Conservation (phyloP, 2,888 invertebrate genomes). For the Caradrina clavipalpis region DNA sequence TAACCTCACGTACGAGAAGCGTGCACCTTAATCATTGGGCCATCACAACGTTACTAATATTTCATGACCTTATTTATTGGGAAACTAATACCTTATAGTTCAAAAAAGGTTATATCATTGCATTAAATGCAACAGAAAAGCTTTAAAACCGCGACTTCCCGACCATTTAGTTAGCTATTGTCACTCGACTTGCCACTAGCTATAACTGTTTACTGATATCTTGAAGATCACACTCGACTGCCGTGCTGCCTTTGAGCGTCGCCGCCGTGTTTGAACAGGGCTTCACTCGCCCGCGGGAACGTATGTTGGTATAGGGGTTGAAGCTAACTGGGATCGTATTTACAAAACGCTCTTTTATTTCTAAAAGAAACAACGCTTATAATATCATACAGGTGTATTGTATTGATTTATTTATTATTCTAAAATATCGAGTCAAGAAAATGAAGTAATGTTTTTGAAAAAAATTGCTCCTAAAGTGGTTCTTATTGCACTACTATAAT, state of each 20-base stretch:
- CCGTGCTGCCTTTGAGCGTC: conserved; percentile 45
- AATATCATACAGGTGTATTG: neutral
- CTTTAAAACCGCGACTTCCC: conserved; percentile 4
- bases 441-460: too few relatives aligned
- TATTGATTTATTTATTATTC: neutral
- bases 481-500: too few relatives aligned
- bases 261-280: conserved; percentile 44
- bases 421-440: too few relatives aligned
- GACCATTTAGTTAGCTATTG: conserved; percentile 8
- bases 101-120: too few relatives aligned
- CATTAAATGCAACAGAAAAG: neutral
- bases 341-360: conserved; percentile 2
- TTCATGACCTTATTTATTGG: too few relatives aligned
- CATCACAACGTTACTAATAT: too few relatives aligned
- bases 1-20: too few relatives aligned
- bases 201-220: conserved; percentile 48
- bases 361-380: neutral
- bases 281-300: conserved; percentile 32
- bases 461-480: too few relatives aligned
- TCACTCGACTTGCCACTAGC: conserved; percentile 48
- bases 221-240: conserved; percentile 54
- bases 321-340: conserved; percentile 20
- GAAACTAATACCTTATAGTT: too few relatives aligned
- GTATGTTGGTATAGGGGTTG: conserved; percentile 38
- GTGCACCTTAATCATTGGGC: too few relatives aligned